These are phyloP conservation scores for Protonibea diacanthus DNA, from an alignment of 2,797 vertebrate genomes.

Conservation along the genomic window DNA sequence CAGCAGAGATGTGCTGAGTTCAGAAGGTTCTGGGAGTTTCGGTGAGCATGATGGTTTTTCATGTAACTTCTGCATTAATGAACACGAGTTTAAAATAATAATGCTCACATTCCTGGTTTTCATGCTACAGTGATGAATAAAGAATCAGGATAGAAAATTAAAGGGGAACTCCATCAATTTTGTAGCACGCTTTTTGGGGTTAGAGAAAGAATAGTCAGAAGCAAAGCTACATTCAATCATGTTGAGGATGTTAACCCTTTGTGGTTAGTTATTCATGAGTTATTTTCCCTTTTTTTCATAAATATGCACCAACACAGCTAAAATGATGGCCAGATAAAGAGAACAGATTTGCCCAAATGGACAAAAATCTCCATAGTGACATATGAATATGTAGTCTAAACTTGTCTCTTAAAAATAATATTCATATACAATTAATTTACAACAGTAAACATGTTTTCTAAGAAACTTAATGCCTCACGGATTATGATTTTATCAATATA, in stretches of 20 bases:
- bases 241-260: no score
- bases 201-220: background rate
- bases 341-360: no score
- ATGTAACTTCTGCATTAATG: constrained; percentile 58
- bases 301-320: no score
- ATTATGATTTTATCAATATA: background rate
- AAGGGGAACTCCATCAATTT: constrained; percentile 6
- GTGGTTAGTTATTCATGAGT: no score
- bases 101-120: constrained; percentile 39
- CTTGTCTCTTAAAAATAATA: background rate
- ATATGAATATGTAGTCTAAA: background rate
- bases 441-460: no score
- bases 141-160: constrained; percentile 45
- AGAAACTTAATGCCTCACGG: background rate
- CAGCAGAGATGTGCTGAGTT: constrained; percentile 60
- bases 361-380: no score
- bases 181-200: background rate
- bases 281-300: no score
- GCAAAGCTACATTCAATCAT: background rate
- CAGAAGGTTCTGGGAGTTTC: constrained; percentile 28
- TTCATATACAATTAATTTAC: background rate
- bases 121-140: constrained; percentile 54
- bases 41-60: constrained; percentile 16
- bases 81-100: constrained; percentile 53
- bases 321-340: no score